phyloP scores from a whole-genome alignment of 2,888 invertebrate genomes.

The Drosophila histrio region DNA sequence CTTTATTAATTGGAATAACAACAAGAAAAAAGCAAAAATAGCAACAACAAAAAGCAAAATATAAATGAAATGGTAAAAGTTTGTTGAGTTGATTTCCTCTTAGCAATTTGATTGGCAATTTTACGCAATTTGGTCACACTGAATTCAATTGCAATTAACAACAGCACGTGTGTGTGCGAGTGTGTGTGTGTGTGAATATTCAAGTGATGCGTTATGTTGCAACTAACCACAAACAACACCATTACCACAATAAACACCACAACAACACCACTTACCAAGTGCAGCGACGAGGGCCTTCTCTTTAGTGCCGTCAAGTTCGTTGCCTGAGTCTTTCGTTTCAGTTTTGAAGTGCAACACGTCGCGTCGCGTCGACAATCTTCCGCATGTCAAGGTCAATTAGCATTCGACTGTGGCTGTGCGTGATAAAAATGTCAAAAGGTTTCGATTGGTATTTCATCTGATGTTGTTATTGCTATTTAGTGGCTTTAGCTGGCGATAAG shows the following conservation, averaged over 20 bases:
- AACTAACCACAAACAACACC: conserved; percentile 39
- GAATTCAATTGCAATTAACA: conserved; percentile 72
- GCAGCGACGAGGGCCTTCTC: conserved; percentile 56
- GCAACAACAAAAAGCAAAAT: background rate
- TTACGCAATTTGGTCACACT: conserved; percentile 66
- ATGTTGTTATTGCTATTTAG: conserved; percentile 67
- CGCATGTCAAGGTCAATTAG: conserved; percentile 79
- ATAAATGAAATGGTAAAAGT: conserved; percentile 30
- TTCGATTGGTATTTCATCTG: conserved; percentile 71
- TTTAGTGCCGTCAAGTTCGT: conserved; percentile 50
- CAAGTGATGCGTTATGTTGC: conserved; percentile 53
- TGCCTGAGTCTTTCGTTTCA: conserved; percentile 58
- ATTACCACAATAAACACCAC: conserved; percentile 19
- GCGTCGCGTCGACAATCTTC: conserved; percentile 66
- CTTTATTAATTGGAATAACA: conserved; percentile 33
- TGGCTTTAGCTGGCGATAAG: conserved; percentile 65
- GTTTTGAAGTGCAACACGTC: conserved; percentile 59
- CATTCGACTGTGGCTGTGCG: conserved; percentile 63
- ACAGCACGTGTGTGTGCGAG: conserved; percentile 36
- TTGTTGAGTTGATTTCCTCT: background rate
- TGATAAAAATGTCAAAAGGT: conserved; percentile 79
- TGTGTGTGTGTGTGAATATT: conserved; percentile 3
- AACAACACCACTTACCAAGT: conserved; percentile 49
- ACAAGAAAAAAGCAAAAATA: background rate
- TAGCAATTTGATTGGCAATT: background rate